Percentiles rank a stretch among this genome's conserved stretches.
These are phyloP conservation scores for Indri indri DNA, from an alignment of 2,113 vertebrate species.

Conservation along the genomic window DNA sequence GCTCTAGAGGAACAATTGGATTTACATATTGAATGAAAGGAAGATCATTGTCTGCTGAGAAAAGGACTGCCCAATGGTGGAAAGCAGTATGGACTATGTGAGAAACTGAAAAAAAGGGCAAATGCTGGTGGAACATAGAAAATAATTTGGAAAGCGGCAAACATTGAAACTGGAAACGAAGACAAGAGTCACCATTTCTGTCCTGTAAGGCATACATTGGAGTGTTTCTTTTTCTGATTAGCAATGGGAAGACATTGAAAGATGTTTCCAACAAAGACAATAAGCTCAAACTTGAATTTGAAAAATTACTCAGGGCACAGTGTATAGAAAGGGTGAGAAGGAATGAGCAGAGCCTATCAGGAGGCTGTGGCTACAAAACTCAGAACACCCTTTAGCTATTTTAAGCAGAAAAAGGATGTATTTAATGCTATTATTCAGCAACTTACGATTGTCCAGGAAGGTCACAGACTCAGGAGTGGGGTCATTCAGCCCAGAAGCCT, in stretches of 20 bases:
- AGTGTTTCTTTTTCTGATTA: neutral
- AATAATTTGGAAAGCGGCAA: neutral
- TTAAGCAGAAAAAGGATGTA: neutral
- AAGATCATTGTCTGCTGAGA: neutral
- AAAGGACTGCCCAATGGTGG: accelerated
- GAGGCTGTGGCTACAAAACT: neutral
- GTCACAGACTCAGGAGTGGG: neutral
- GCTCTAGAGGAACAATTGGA: neutral
- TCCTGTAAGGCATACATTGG: neutral
- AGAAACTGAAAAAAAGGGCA: neutral
- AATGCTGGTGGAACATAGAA: neutral
- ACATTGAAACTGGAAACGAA: neutral
- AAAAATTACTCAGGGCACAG: neutral
- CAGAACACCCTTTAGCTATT: neutral
- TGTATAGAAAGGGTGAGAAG: neutral
- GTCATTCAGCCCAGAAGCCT: accelerated
- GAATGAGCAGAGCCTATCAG: neutral
- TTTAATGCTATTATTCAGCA: too few relatives aligned
- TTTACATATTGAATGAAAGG: neutral
- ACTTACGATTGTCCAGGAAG: neutral
- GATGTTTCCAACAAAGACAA: neutral
- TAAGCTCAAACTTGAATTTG: neutral
- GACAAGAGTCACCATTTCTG: neutral
- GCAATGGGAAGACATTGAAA: neutral
- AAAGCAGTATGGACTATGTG: neutral